Conservation (phyloP, 2,797 vertebrate species). For the Hemitrygon akajei region DNA sequence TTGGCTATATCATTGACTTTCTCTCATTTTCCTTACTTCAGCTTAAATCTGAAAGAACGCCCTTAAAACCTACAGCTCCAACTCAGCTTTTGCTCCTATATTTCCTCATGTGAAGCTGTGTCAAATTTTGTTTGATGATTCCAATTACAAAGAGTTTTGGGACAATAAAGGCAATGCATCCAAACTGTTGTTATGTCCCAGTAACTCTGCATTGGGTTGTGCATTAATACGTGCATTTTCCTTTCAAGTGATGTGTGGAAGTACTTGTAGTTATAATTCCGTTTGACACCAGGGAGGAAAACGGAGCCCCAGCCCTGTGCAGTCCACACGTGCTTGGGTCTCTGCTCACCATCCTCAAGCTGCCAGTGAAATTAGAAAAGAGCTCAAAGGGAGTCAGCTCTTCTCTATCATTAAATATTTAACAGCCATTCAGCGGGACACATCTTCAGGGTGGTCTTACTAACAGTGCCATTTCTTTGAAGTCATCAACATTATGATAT, state of each 20-base stretch:
- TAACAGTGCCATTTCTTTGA: slow-evolving; percentile 8
- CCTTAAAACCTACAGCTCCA: not conserved
- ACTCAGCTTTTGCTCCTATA: not conserved
- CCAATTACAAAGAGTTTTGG: not conserved
- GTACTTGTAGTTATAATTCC: not conserved
- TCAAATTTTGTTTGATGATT: not conserved
- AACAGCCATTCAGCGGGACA: not conserved
- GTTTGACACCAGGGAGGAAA: not conserved
- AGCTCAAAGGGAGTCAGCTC: slow-evolving; percentile 7
- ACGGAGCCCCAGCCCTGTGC: not conserved
- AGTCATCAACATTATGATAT: not conserved
- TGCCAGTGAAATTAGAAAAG: not conserved
- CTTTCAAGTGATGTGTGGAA: not conserved
- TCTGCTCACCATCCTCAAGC: not conserved
- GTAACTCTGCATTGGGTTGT: not conserved
- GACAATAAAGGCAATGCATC: not conserved
- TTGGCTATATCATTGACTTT: not conserved
- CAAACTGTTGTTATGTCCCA: not conserved
- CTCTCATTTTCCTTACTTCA: not conserved
- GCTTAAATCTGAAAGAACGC: not conserved
- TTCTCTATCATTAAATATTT: slow-evolving; percentile 14
- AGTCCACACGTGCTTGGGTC: not conserved
- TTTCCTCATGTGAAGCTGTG: not conserved
- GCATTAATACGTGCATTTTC: not conserved
- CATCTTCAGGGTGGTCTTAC: not conserved